Percentiles rank a stretch among this genome's conserved stretches.
phyloP scores from a whole-genome alignment of 2,888 invertebrate genomes.

The Lysandra coridon region DNA sequence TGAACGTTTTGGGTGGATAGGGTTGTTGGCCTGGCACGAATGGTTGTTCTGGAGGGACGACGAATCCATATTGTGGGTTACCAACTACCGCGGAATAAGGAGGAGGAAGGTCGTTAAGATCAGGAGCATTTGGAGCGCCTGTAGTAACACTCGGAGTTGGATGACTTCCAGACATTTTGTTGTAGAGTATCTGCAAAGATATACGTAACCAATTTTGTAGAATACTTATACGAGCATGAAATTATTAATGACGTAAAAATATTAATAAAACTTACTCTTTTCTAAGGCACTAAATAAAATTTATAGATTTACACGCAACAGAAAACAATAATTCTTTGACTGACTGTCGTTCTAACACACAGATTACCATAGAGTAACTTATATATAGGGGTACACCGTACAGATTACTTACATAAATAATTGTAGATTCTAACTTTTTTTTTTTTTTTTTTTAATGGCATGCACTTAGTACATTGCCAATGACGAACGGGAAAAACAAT shows the following conservation, averaged over 20 bases:
- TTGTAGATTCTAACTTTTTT: no score
- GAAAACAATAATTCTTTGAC: slow-evolving; percentile 4
- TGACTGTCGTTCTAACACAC: not conserved
- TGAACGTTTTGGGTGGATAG: slow-evolving; percentile 61
- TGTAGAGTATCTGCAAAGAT: slow-evolving; percentile 11
- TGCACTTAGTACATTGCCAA: no score
- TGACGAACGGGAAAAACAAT: no score
- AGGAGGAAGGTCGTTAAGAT: slow-evolving; percentile 66
- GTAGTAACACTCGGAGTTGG: slow-evolving; percentile 51
- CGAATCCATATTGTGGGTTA: slow-evolving; percentile 69
- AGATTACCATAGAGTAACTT: no score
- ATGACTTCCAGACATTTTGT: slow-evolving; percentile 56
- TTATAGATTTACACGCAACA: not conserved
- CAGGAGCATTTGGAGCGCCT: slow-evolving; percentile 47
- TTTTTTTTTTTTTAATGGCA: no score
- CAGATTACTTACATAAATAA: no score
- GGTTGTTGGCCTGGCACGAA: slow-evolving; percentile 45
- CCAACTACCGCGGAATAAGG: slow-evolving; percentile 72
- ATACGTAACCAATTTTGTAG: not conserved
- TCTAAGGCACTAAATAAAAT: not conserved
- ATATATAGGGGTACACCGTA: no score
- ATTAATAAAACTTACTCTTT: not conserved
- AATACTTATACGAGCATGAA: not conserved
- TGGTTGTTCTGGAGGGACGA: slow-evolving; percentile 45
- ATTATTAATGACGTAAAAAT: not conserved